A percentile compares a stretch with the other conserved stretches of the same genome.
Evolutionary conservation across 2,888 invertebrate genomes (phyloP).

Genomic region (Bibio marci): DNA sequence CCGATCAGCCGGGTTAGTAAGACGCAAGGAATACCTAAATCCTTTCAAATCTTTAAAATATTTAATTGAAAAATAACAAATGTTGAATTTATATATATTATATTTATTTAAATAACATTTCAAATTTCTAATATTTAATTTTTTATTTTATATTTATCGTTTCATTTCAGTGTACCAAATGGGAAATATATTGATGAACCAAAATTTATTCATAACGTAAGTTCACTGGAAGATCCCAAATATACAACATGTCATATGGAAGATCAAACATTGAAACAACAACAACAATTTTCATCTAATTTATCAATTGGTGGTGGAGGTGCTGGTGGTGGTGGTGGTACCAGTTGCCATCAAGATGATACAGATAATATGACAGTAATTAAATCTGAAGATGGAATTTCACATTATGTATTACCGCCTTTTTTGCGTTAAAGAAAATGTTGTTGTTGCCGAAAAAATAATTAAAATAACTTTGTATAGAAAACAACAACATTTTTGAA

Average conservation of each 20-base stretch:
- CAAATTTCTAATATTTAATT: no score
- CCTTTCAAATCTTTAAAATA: no score
- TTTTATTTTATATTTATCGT: no score
- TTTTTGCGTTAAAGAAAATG: slow-evolving; percentile 32
- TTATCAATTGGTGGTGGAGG: slow-evolving; percentile 6
- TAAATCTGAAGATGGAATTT: slow-evolving; percentile 26
- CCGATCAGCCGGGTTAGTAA: no score
- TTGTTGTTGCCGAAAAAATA: no score
- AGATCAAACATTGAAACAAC: slow-evolving; percentile 10
- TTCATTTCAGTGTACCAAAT: slow-evolving; percentile 17
- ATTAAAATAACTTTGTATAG: no score
- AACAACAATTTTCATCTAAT: slow-evolving; percentile 13
- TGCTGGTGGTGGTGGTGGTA: no score
- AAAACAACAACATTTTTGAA: no score
- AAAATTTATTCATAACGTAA: slow-evolving; percentile 22
- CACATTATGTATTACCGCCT: slow-evolving; percentile 30
- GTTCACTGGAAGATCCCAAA: slow-evolving; percentile 18
- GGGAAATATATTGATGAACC: slow-evolving; percentile 28
- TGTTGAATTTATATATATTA: no score
- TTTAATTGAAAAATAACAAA: no score
- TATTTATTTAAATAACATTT: no score
- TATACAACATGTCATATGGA: slow-evolving; percentile 21
- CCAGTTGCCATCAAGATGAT: slow-evolving; percentile 11
- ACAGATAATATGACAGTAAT: slow-evolving; percentile 22
- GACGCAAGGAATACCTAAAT: no score